Evolutionary conservation across 2,888 invertebrate genomes (phyloP), one percentile per base, ranked within the genome.

Genomic region (Leucophenga maculata): DNA sequence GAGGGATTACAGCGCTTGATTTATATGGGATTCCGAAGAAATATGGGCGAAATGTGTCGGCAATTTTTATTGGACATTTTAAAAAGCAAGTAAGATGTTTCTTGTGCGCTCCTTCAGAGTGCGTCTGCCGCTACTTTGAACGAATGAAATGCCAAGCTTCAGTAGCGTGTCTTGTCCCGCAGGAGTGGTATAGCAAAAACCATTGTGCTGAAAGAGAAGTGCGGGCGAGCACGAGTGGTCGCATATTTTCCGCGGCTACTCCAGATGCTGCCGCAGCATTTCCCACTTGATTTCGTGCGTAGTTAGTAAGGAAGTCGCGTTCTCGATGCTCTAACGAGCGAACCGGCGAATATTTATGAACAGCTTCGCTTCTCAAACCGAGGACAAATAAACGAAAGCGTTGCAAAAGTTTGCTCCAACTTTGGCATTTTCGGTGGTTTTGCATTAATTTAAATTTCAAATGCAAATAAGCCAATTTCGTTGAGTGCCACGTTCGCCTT

Each of bases 11-110:
- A 85, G 83, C 80, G 81, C 85, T 86, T 88, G 88, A 88, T 88
- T 88, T 88, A 88, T 88, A 88, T 88, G 88, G 88, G 88, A 88
- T 88, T 88, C 85, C 82, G 83, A 87, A 89, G 89, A 88, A 88
- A 89, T 89, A 88, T 88, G 87, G 88, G 88, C 85, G 86, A 88
- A 88, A 88, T 88, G 88, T 88, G 88, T 89, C 88, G 88, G 89
- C 88, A 88, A 88, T 88, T 88, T 88, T 88, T 88, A 88, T 88
- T 88, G 88, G 88, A 88, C 89, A 88, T 89, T 88, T 88, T 87
- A 87, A 88, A 88, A 88, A 87, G 87, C 85, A 79, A 88, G 85
- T 88, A 88, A 88, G 89, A 88, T 85, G 86, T 87, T 87, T 83
- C 82, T 83, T 82, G 79, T 78, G 75, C 77, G 75, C 76, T 73